Evolutionary conservation across 2,797 vertebrate genomes (phyloP), one percentile per base, ranked within the genome.

Genomic region (Cynodonichthys magdalenae): DNA sequence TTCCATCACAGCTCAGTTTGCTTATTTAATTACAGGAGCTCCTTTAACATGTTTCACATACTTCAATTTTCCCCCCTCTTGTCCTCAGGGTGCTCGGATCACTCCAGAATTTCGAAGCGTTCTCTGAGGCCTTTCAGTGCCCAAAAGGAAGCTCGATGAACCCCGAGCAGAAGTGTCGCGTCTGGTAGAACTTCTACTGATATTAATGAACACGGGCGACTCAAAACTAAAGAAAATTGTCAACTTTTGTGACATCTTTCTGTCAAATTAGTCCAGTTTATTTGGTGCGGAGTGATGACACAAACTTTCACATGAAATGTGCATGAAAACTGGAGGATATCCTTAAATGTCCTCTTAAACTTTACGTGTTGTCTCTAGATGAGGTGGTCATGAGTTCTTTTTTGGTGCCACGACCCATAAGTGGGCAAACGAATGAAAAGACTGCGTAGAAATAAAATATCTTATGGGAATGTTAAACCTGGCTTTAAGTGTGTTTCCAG

Each of bases 31-130:
- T 47, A 7, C 3, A 28, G 15, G 7, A 3, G 3, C 42, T 52
- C n/a, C 29, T 58, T 19, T 29, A 9, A 27, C 5, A 46, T 27
- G 50, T 3, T 48, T 18, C 50, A 42, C n/a, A 55, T 44, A 28
- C 31, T 20, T 69, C 5, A 39, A 11, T 28, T 47, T 77, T 39
- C 19, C 57, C 74, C 53, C 76, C 53, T 79, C 53, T 63, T 67
- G 27, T 72, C 34, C 63, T 67, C 44, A 99, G 97, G 92, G 97
- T 99, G 31, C 92, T 97, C 58, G 97, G 97, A 17, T 98, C 96
- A 0, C 87, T 99, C 62, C 97, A 98, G 88, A 99, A 99, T 86
- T 95, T 99, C 0, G 94, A 94, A 42, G 95, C 95, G 0, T 99
- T 99, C 87, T 94, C 97, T 0, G 93, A 98, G 67, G 96, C 93